Conservation (phyloP, 35 echinoderm and acorn worm genomes). For the Lytechinus variegatus region DNA sequence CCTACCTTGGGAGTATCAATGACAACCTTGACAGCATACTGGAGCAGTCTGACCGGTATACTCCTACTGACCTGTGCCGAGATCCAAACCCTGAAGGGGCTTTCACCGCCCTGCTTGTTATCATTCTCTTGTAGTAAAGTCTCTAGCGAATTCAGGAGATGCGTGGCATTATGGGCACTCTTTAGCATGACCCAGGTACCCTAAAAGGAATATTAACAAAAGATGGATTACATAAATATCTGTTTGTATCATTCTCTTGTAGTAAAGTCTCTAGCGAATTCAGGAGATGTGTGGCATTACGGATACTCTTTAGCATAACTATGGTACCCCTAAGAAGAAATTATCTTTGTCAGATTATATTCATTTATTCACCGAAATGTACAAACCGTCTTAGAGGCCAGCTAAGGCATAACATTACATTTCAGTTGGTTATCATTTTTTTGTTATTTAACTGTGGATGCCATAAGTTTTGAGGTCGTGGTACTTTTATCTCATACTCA, state of each 20-base stretch:
- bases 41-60: constrained; percentile 77
- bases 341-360: too few species aligned
- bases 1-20: constrained; percentile 91
- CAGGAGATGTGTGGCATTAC: constrained; percentile 83
- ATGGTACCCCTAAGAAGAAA: constrained; percentile 68
- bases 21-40: constrained; percentile 84
- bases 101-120: constrained; percentile 70
- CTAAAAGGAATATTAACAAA: constrained; percentile 21
- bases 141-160: constrained; percentile 81
- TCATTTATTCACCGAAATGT: too few species aligned
- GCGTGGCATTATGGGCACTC: constrained; percentile 85
- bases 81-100: constrained; percentile 92
- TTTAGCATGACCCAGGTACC: constrained; percentile 87
- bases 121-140: constrained; percentile 75
- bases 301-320: constrained; percentile 86
- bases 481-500: too few species aligned
- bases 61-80: constrained; percentile 73
- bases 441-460: too few species aligned
- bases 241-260: constrained; percentile 73
- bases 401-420: too few species aligned
- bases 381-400: too few species aligned
- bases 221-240: neutral
- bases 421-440: too few species aligned
- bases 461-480: too few species aligned
- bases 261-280: constrained; percentile 77